Evolutionary conservation across 64 coral and sea anemone species (phyloP), one percentile per base, ranked within the genome.

Genomic region (Exaiptasia diaphana): DNA sequence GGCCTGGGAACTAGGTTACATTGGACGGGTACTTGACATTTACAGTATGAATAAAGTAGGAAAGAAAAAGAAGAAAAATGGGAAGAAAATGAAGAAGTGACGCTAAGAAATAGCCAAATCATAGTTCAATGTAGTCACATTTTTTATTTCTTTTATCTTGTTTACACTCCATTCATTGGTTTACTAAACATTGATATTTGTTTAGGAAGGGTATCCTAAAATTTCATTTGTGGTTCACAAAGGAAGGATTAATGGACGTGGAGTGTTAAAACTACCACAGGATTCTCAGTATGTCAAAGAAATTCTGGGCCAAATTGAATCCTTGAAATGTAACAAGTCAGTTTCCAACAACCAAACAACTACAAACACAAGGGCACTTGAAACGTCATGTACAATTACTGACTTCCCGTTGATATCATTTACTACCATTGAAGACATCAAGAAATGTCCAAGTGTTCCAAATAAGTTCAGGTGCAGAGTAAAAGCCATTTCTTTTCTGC

Each of bases 381-480:
- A 93, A 72, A 88, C 79, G 15, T 88, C 91, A 0, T 83, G 71
- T 34, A 83, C 91, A 35, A 79, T 93, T 50, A 87, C 91, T 22
- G 81, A 82, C n/a, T 61, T 82, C 29, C 72, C 85, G 0, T 77
- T 46, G 5, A 53, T 88, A n/a, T 46, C 78, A 7, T 93, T 93
- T 57, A 83, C 50, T 5, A 83, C 56, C 23, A 46, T 93, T 31
- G 14, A 84, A 4, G 74, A 88, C 23, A 72, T 93, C 55, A 87
- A 88, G 17, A 45, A 83, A 1, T 52, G 75, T 15, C 38, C 22
- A 10, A 77, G 44, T 38, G 85, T 88, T 2, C 91, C 91, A 39
- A 83, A 88, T 22, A 93, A 93, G 35, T 93, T 88, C 41, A 75
- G 79, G 41, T 83, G 85, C 57, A 81, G 91, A 21, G 91, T 72